Base-by-base conservation (phyloP, 2,888 invertebrate species). In the Drosophila merina region DNA sequence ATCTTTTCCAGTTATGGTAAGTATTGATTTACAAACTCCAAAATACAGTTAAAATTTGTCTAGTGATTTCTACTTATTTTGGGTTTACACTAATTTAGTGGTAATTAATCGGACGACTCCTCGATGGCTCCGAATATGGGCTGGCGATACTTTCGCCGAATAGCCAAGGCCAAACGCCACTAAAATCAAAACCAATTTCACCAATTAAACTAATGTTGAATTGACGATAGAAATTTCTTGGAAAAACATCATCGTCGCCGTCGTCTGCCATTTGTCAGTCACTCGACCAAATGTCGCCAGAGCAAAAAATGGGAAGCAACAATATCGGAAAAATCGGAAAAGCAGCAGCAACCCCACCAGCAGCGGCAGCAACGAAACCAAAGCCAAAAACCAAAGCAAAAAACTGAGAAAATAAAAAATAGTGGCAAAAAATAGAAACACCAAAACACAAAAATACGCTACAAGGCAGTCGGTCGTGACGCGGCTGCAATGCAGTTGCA, bases 201-300 rank as follows among this genome's bases (percentile, higher is more conserved):
- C 81, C 84, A 82, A 82, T 81, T 83, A 81, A 78, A 80, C 80
- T 75, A 70, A 77, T 68, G 58, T 70, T 66, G 48, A 76, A 72
- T 68, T 80, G 81, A 57, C 72, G 58, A 66, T 72, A 75, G 75
- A 84, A 81, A 84, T 82, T 82, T 84, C 84, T 84, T 71, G 80
- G 76, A 81, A 82, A 80, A 72, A 68, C 75, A 68, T 73, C 47
- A 26, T 44, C 50, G 57, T 45, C 3, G 57, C 33, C 3, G 10
- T 36, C 36, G 14, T 42, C 40, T 42, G 40, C 20, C 40, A 42
- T 42, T 42, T 42, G 7, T 57, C 50, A 47, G 49, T 45, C 62
- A 50, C 20, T 38, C 49, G 52, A 31, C 57, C 72, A 79, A 79
- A 74, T 79, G 72, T 74, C 55, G 70, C 73, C 33, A 56, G 40